Evolutionary conservation across 37 sponge, comb jelly and placozoan genomes (phyloP).

Genomic region (Geodia barretti): DNA sequence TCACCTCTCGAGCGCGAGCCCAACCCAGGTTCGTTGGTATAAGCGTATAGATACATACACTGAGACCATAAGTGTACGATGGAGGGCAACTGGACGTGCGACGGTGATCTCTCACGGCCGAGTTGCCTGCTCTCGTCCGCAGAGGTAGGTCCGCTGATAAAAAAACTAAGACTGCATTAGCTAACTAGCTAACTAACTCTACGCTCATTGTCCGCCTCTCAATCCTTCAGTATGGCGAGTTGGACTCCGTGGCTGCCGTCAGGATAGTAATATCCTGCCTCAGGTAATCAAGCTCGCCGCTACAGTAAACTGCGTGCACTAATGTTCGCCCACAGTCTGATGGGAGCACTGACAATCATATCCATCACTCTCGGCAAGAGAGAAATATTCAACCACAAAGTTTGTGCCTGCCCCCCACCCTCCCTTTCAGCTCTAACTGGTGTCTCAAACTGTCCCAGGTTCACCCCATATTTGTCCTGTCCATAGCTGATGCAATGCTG

Average conservation of each 20-base stretch:
- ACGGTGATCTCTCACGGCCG: background rate
- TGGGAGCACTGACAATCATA: slow-evolving; percentile 37
- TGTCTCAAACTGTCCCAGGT: slow-evolving; percentile 2
- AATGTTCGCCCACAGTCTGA: background rate
- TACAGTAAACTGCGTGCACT: background rate
- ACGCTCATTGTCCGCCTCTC: no score
- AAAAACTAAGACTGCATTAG: no score
- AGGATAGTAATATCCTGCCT: background rate
- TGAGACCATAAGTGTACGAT: no score
- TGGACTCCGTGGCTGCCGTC: background rate
- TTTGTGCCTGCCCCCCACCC: background rate
- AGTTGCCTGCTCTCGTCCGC: background rate
- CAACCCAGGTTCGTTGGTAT: no score
- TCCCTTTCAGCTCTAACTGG: background rate
- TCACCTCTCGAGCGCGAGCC: no score
- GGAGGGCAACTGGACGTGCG: background rate
- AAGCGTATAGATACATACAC: no score
- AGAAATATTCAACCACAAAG: slow-evolving; percentile 14
- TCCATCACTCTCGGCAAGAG: background rate
- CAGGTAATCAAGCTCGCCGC: background rate
- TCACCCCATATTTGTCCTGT: slow-evolving; percentile 48
- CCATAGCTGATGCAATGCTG: slow-evolving; percentile 43
- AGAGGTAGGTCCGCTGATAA: background rate
- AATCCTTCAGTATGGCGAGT: background rate
- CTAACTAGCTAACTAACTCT: no score